Evolutionary conservation across 2,888 invertebrate genomes (phyloP).

Genomic region (Scaptomyza cyrtandrae): DNA sequence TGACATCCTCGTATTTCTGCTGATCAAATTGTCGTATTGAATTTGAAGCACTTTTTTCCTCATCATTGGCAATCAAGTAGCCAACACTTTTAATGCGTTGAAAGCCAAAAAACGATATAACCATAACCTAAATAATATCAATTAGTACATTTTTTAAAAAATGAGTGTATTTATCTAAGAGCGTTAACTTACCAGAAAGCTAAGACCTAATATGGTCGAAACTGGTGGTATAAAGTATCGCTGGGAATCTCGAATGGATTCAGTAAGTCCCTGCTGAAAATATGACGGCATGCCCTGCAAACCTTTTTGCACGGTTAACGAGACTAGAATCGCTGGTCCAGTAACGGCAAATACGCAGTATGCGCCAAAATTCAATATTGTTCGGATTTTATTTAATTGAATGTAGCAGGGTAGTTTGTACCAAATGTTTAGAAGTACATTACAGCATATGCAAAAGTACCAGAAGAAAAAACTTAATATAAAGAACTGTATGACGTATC

Average conservation of each 20-base stretch:
- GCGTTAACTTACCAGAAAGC: slow-evolving; percentile 68
- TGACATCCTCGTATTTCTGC: slow-evolving; percentile 79
- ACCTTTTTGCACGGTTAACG: slow-evolving; percentile 81
- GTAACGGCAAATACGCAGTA: slow-evolving; percentile 74
- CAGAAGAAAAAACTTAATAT: slow-evolving; percentile 83
- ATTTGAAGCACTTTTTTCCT: slow-evolving; percentile 19
- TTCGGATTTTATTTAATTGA: slow-evolving; percentile 59
- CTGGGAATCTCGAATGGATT: slow-evolving; percentile 83
- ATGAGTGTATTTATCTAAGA: not conserved
- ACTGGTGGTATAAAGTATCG: slow-evolving; percentile 84
- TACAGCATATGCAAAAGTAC: slow-evolving; percentile 82
- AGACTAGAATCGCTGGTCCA: slow-evolving; percentile 79
- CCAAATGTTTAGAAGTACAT: slow-evolving; percentile 83
- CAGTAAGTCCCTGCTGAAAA: slow-evolving; percentile 83
- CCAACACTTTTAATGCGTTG: slow-evolving; percentile 72
- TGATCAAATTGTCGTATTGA: slow-evolving; percentile 58
- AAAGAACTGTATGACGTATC: slow-evolving; percentile 83
- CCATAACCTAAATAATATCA: slow-evolving; percentile 56
- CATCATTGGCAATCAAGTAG: slow-evolving; percentile 43
- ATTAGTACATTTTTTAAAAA: not conserved
- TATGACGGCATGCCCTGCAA: slow-evolving; percentile 84
- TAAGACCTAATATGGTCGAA: slow-evolving; percentile 72
- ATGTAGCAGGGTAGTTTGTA: slow-evolving; percentile 78
- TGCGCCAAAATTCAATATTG: slow-evolving; percentile 67
- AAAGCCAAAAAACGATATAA: slow-evolving; percentile 82